Conservation (phyloP, 1,140 invertebrate species). For the Brachionus paranguensis region DNA sequence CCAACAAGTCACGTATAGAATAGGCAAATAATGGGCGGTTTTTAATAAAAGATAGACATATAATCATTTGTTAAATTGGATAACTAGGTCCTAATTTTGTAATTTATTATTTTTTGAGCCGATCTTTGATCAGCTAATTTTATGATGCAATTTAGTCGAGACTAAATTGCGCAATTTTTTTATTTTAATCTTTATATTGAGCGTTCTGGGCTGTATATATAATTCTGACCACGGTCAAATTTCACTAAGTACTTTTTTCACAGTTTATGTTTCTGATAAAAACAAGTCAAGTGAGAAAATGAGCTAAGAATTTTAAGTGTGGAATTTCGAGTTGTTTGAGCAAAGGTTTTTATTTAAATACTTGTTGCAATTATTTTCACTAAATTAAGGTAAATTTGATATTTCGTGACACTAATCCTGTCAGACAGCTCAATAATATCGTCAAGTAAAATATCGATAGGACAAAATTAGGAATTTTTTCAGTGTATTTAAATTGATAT, state of each 20-base stretch:
- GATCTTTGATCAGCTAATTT: background rate
- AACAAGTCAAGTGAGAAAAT: constrained; percentile 12
- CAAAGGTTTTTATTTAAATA: background rate
- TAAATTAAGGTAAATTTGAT: background rate
- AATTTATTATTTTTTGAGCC: background rate
- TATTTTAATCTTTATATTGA: background rate
- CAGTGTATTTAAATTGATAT: background rate
- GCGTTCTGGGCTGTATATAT: background rate
- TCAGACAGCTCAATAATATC: background rate
- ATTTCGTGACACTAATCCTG: background rate
- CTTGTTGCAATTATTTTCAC: background rate
- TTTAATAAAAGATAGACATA: background rate
- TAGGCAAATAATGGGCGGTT: background rate
- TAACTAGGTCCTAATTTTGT: background rate
- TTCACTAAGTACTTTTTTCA: background rate
- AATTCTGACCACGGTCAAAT: background rate
- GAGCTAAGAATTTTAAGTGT: constrained; percentile 13
- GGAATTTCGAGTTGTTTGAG: constrained; percentile 10
- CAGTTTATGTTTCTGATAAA: background rate
- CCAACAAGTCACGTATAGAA: background rate
- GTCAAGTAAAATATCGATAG: background rate
- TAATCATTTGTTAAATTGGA: background rate
- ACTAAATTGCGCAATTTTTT: background rate
- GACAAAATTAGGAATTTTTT: background rate
- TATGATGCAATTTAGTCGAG: background rate